A percentile compares a stretch with the other conserved stretches of the same genome.
Conservation (phyloP, 2,797 vertebrate genomes). For the Gambelia wislizenii region DNA sequence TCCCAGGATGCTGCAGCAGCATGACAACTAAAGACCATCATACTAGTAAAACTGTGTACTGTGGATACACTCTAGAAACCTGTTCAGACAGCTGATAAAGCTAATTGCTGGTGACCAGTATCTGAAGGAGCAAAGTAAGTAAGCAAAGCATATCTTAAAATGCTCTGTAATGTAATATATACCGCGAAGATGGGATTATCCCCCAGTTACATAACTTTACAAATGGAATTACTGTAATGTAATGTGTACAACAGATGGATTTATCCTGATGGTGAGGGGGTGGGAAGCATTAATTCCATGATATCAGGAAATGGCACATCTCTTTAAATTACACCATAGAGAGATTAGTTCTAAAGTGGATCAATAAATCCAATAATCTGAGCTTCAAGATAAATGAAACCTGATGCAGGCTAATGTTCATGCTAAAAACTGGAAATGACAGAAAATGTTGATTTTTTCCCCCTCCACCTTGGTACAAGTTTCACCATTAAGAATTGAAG, state of each 20-base stretch:
- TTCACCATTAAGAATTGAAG: conserved; percentile 11
- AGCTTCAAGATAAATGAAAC: conserved; percentile 41
- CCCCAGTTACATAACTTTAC: conserved; percentile 1
- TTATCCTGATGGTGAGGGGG: conserved; percentile 29
- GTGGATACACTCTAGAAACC: no score
- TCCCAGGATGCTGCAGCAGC: no score
- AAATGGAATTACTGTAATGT: conserved; percentile 28
- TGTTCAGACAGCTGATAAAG: neutral
- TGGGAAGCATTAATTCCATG: neutral
- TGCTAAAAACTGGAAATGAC: conserved; percentile 46
- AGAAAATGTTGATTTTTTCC: neutral
- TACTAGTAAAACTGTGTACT: no score
- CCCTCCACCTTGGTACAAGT: neutral
- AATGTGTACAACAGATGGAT: neutral
- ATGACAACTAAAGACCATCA: no score
- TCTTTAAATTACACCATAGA: conserved; percentile 48
- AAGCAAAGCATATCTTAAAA: rapidly evolving
- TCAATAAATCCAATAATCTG: conserved; percentile 53
- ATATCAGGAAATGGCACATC: conserved; percentile 13
- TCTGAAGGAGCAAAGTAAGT: neutral
- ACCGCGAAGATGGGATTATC: neutral
- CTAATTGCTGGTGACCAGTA: neutral
- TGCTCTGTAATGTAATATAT: conserved; percentile 2
- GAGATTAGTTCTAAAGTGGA: conserved; percentile 42
- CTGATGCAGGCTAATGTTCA: conserved; percentile 17